Evolutionary conservation across 2,113 vertebrate species (phyloP).

Genomic region (Stegostoma tigrinum): DNA sequence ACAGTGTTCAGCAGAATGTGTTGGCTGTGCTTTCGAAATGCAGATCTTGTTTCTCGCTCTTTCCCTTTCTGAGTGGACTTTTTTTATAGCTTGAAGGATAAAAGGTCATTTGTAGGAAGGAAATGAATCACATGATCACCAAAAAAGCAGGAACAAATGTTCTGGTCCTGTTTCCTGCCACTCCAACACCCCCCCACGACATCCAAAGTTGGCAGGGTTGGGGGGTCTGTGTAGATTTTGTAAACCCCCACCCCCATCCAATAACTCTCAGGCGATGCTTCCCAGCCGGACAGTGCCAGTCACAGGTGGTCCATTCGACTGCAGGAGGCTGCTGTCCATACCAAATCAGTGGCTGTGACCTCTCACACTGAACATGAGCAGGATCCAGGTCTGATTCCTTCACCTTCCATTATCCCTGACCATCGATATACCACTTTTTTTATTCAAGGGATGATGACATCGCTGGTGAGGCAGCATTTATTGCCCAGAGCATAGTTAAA

Average conservation of each 20-base stretch:
- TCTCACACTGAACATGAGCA: neutral
- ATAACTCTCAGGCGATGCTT: neutral
- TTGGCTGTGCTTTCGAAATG: neutral
- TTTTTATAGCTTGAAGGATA: constrained; percentile 3
- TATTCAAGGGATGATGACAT: too few species aligned
- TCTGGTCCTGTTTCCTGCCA: neutral
- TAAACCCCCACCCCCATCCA: neutral
- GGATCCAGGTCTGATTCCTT: neutral
- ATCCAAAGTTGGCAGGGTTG: too few species aligned
- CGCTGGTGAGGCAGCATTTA: too few species aligned
- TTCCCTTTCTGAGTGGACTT: neutral
- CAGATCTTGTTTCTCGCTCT: neutral
- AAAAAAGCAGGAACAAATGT: too few species aligned
- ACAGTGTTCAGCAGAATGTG: neutral
- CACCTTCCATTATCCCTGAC: neutral
- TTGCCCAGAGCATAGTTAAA: too few species aligned
- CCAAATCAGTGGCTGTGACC: neutral
- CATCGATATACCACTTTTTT: neutral
- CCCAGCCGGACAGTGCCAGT: neutral
- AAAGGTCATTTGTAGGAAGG: neutral
- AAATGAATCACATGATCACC: constrained; percentile 5
- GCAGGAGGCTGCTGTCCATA: neutral
- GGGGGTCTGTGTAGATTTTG: neutral
- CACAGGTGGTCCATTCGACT: neutral
- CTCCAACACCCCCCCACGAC: too few species aligned